Conservation (phyloP, 2,113 vertebrate species). For the Thamnophis sirtalis region DNA sequence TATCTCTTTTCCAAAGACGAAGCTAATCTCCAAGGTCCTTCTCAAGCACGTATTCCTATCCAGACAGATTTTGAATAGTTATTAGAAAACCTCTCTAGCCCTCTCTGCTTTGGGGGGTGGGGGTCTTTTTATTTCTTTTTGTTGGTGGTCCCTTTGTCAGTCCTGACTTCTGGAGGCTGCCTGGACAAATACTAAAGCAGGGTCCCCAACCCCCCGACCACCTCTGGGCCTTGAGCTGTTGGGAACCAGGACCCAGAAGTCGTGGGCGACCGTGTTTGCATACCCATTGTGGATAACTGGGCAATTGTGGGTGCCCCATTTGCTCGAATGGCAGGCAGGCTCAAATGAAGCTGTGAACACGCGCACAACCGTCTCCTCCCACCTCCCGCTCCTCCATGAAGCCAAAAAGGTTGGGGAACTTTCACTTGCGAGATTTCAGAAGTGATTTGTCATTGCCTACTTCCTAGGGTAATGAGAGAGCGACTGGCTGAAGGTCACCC, state of each 20-base stretch:
- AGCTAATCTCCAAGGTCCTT: not conserved
- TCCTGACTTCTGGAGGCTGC: not conserved
- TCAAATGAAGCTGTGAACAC: not conserved
- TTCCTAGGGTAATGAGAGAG: not conserved
- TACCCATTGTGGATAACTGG: not conserved
- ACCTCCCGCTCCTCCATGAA: not conserved
- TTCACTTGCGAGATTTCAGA: not conserved
- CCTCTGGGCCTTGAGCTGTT: not conserved
- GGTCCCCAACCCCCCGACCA: not conserved
- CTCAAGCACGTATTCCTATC: not conserved
- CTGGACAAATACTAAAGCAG: not conserved
- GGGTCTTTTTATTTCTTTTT: not conserved
- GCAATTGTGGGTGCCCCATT: not conserved
- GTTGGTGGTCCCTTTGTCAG: not conserved
- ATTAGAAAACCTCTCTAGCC: not conserved
- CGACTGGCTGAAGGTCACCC: not conserved
- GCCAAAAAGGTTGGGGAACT: not conserved
- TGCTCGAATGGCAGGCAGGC: not conserved
- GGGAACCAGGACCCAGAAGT: not conserved
- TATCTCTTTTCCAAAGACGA: not conserved
- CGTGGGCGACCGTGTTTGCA: not conserved
- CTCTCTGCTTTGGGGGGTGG: not conserved
- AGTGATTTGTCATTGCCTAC: not conserved
- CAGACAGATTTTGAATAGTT: not conserved
- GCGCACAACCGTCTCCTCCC: not conserved